phyloP scores from a whole-genome alignment of 2,888 invertebrate genomes.

The Smittia sp. region DNA sequence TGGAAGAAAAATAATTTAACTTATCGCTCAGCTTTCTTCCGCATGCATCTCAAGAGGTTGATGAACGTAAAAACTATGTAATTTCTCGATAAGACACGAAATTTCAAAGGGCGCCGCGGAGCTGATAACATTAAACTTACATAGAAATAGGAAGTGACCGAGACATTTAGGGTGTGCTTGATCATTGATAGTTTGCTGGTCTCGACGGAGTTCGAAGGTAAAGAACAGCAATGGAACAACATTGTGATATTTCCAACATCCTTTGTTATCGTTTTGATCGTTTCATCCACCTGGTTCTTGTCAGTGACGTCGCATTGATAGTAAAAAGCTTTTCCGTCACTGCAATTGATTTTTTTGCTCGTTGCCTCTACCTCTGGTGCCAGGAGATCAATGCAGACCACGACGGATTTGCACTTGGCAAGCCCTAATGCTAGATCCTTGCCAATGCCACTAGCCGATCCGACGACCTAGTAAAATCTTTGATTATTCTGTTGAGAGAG shows the following conservation, averaged over 20 bases:
- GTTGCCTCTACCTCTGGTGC: slow-evolving; percentile 56
- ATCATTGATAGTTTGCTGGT: slow-evolving; percentile 57
- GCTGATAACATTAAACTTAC: slow-evolving; percentile 51
- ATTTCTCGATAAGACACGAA: too few species aligned
- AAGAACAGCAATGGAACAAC: slow-evolving; percentile 63
- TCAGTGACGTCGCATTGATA: slow-evolving; percentile 61
- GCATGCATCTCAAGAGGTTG: too few species aligned
- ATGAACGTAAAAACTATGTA: too few species aligned
- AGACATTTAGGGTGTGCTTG: slow-evolving; percentile 58
- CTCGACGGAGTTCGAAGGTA: slow-evolving; percentile 61
- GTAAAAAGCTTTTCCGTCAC: slow-evolving; percentile 54
- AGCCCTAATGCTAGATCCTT: slow-evolving; percentile 62
- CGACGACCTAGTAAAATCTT: slow-evolving; percentile 52
- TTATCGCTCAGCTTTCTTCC: too few species aligned
- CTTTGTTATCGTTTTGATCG: slow-evolving; percentile 54
- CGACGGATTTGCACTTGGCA: slow-evolving; percentile 57
- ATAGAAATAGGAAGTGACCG: slow-evolving; percentile 64
- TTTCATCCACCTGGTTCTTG: slow-evolving; percentile 55
- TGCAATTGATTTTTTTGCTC: slow-evolving; percentile 54
- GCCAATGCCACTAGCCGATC: slow-evolving; percentile 56
- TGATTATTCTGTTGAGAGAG: too few species aligned
- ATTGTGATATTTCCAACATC: slow-evolving; percentile 61
- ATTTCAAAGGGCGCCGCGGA: background rate
- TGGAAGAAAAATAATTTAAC: slow-evolving; percentile 45
- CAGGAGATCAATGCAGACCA: slow-evolving; percentile 68